Evolutionary conservation across 2,888 invertebrate genomes (phyloP), one percentile per base, ranked within the genome.

Genomic region (Eristalis pertinax): DNA sequence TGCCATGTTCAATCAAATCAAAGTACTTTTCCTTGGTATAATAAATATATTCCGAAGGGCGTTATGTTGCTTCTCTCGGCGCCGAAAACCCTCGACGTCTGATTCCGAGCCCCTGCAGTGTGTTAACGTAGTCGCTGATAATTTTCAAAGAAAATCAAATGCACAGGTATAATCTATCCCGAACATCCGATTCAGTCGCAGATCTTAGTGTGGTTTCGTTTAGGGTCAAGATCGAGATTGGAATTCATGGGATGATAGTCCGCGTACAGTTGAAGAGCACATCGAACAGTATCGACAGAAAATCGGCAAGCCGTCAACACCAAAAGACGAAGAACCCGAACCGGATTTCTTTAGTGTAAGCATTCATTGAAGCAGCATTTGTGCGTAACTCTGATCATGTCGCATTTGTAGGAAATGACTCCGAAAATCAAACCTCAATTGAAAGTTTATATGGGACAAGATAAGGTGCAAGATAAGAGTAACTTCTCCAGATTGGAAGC

Each of bases 211-310:
- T 69, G 78, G 89, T 76, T 85, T 91, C 91, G 75, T 85, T 26
- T 22, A 90, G 90, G 79, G 78, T 1, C 68, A 73, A 29, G 93
- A 93, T 5, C 91, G 92, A 5, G 93, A 94, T 89, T 95, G 95
- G 95, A 94, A 94, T 88, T 94, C 94, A 19, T 95, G 95, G 95
- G 95, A 95, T 84, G 95, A 95, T 84, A 93, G 93, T 89, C 93
- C 93, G 8, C 92, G 93, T 0, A 94, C 94, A 2, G 93, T 95
- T 32, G 95, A 95, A 89, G 95, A 95, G 89, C 95, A 95, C 90
- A 95, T 95, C 69, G 95, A 95, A 77, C 94, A 94, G 82, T 95
- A 95, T 90, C 90, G 92, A 50, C 95, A 95, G 88, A 94, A 94
- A 80, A 92, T 94, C 72, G 92, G 93, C 0, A 93, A 93, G 87